Conservation (phyloP, 2,797 vertebrate species). For the Anguilla obscura region DNA sequence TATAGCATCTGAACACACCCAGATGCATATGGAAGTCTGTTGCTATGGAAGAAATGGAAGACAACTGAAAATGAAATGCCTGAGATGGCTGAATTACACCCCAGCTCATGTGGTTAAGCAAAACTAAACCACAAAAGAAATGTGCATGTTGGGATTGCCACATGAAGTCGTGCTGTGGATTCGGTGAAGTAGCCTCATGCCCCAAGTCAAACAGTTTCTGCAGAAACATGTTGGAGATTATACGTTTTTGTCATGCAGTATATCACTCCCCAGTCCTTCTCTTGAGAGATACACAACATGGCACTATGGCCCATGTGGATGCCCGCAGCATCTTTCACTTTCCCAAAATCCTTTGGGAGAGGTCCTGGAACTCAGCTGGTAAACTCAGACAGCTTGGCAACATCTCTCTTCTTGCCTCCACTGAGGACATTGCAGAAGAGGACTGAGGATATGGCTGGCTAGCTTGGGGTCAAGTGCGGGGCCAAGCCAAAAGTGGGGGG, state of each 20-base stretch:
- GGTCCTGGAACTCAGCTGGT: not conserved
- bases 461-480: not conserved
- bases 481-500: not conserved
- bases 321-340: conserved; percentile 47
- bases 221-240: conserved; percentile 65
- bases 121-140: not conserved
- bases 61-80: conserved; percentile 10
- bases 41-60: conserved; percentile 16
- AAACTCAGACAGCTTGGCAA: not conserved
- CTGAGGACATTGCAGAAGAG: conserved; percentile 19
- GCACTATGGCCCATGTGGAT: conserved; percentile 65
- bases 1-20: not conserved
- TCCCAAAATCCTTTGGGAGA: not conserved
- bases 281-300: conserved; percentile 67
- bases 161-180: conserved; percentile 9
- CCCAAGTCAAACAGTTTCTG: conserved; percentile 27
- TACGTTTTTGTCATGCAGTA: conserved; percentile 60
- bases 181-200: conserved; percentile 44
- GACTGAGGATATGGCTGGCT: not conserved
- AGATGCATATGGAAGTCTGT: not conserved
- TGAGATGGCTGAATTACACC: conserved; percentile 2
- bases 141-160: conserved; percentile 25
- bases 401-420: not conserved
- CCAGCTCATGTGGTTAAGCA: not conserved
- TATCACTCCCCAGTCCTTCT: conserved; percentile 68